A percentile compares a stretch with the other conserved stretches of the same genome.
These are phyloP conservation scores for Lepidonotus clava DNA, from an alignment of 2,888 invertebrate genomes.

Conservation along the genomic window DNA sequence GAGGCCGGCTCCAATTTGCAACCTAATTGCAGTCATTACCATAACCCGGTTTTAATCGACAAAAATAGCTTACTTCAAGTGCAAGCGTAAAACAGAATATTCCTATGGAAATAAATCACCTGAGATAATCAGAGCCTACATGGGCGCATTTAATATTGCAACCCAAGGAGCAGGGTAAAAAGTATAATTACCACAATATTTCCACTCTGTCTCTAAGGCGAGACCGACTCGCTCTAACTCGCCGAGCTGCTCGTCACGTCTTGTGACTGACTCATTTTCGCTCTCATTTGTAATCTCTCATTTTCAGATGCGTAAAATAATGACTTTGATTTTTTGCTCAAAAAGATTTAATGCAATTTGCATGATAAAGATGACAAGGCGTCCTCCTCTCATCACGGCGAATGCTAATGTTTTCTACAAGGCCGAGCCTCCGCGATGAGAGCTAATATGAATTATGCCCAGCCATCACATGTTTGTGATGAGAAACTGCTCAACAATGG, in stretches of 20 bases:
- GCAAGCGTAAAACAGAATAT: constrained; percentile 18
- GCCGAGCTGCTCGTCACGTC: neutral
- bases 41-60: constrained; percentile 22
- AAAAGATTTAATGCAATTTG: constrained; percentile 46
- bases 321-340: constrained; percentile 38
- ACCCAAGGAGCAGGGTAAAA: constrained; percentile 1
- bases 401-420: constrained; percentile 37
- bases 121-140: neutral
- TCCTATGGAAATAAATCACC: constrained; percentile 31
- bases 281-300: constrained; percentile 53
- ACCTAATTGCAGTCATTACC: constrained; percentile 43
- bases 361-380: constrained; percentile 45
- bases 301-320: constrained; percentile 51
- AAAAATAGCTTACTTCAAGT: constrained; percentile 36
- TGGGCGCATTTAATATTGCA: constrained; percentile 36
- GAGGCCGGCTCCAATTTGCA: constrained; percentile 9
- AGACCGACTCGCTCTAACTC: constrained; percentile 4
- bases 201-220: constrained; percentile 25
- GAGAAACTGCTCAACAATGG: constrained; percentile 32
- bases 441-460: constrained; percentile 40
- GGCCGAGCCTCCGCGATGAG: neutral
- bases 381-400: constrained; percentile 5
- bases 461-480: constrained; percentile 30
- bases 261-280: constrained; percentile 37
- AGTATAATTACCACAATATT: constrained; percentile 44